Conservation (phyloP, 2,113 vertebrate species). For the Petrocephalus microphthalmus region DNA sequence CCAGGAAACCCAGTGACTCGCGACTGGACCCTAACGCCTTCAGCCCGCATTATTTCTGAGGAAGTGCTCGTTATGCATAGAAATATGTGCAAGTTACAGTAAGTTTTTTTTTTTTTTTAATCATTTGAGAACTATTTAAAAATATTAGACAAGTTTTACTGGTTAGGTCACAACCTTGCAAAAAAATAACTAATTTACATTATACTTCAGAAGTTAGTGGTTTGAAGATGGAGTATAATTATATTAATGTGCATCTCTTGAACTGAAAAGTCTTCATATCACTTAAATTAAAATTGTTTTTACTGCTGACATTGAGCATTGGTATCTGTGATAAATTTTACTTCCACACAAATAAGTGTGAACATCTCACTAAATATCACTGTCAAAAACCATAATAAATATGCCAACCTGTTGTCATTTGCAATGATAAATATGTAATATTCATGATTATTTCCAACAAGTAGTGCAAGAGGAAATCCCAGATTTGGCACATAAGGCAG, state of each 20-base stretch:
- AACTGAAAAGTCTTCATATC: neutral
- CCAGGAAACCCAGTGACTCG: neutral
- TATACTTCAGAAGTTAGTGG: neutral
- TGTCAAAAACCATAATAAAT: neutral
- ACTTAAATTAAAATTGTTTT: neutral
- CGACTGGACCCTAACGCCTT: neutral
- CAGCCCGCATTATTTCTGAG: neutral
- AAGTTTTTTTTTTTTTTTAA: neutral
- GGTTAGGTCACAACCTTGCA: too few relatives aligned
- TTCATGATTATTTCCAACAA: neutral
- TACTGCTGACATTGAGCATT: neutral
- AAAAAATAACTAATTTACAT: neutral
- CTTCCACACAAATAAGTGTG: neutral
- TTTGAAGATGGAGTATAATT: neutral
- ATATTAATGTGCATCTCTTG: neutral
- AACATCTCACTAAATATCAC: neutral
- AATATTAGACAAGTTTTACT: neutral
- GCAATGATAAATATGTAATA: neutral
- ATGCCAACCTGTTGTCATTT: neutral
- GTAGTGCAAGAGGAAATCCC: neutral
- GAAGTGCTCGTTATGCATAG: neutral
- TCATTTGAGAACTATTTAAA: neutral
- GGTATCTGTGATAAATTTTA: neutral
- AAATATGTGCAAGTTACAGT: neutral
- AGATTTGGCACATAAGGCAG: neutral